Evolutionary conservation across 1,140 invertebrate genomes (phyloP).

Genomic region (Drosophila hydei): DNA sequence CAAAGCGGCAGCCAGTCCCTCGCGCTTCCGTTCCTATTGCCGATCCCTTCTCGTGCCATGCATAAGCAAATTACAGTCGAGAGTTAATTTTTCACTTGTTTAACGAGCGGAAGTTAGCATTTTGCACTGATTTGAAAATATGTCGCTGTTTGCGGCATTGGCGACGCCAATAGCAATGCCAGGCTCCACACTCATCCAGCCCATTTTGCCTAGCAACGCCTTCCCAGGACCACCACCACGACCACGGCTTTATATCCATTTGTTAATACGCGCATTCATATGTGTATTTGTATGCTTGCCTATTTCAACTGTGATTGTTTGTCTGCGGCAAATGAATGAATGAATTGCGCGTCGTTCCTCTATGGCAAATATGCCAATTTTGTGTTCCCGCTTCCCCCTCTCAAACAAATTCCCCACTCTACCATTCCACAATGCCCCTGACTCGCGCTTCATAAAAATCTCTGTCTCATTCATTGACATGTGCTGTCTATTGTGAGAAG

Average conservation of each 20-base stretch:
- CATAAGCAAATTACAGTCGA: constrained; percentile 79
- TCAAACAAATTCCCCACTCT: constrained; percentile 3
- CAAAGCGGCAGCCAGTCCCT: constrained; percentile 37
- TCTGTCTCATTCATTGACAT: constrained; percentile 69
- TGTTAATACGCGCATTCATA: constrained; percentile 79
- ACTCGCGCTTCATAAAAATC: constrained; percentile 24
- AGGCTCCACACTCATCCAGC: constrained; percentile 8
- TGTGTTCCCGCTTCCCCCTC: constrained; percentile 18
- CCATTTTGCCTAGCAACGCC: constrained; percentile 31
- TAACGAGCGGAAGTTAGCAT: constrained; percentile 83
- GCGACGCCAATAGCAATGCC: constrained; percentile 57
- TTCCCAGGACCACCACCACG: background rate
- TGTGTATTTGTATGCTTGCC: constrained; percentile 58
- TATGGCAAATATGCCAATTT: constrained; percentile 79
- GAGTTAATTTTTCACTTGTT: constrained; percentile 83
- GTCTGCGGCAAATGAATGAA: constrained; percentile 79
- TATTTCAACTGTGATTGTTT: constrained; percentile 72
- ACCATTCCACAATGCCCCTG: background rate
- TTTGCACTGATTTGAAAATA: constrained; percentile 83
- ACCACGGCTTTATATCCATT: constrained; percentile 47
- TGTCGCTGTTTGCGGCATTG: constrained; percentile 81
- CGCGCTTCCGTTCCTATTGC: constrained; percentile 6
- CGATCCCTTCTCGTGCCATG: constrained; percentile 43
- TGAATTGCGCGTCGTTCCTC: constrained; percentile 72
- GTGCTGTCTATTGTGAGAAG: constrained; percentile 53